Conservation (phyloP, 1,140 invertebrate species). For the Drosophila busckii region DNA sequence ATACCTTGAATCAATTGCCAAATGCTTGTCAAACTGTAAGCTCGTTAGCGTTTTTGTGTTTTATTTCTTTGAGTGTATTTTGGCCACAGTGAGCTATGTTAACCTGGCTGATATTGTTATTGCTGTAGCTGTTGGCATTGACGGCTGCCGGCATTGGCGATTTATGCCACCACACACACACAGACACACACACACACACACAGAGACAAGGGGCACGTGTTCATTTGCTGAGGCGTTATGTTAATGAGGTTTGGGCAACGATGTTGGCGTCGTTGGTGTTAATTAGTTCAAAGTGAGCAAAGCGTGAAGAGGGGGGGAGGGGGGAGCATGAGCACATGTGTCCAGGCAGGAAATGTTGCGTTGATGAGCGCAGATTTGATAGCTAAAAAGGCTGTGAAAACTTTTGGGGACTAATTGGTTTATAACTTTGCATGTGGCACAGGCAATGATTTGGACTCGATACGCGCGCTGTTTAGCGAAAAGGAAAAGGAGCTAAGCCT, state of each 20-base stretch:
- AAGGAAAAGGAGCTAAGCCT: slow-evolving; percentile 97
- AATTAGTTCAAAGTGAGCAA: slow-evolving; percentile 53
- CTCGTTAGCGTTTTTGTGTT: no score
- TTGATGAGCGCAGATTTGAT: slow-evolving; percentile 12
- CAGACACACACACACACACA: not conserved
- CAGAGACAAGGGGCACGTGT: not conserved
- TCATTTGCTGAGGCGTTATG: slow-evolving; percentile 35
- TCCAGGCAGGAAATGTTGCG: slow-evolving; percentile 2
- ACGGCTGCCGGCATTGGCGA: slow-evolving; percentile 34
- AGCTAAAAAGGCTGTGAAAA: not conserved
- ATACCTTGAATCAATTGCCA: no score
- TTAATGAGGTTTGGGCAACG: slow-evolving; percentile 63
- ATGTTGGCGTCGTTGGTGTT: slow-evolving; percentile 45
- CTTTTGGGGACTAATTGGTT: slow-evolving; percentile 27
- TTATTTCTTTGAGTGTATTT: slow-evolving; percentile 8
- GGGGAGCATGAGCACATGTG: slow-evolving; percentile 8
- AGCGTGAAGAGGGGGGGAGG: not conserved
- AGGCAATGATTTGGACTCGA: slow-evolving; percentile 97
- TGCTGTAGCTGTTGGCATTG: slow-evolving; percentile 1
- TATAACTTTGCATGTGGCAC: slow-evolving; percentile 66
- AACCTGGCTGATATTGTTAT: slow-evolving; percentile 16
- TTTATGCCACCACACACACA: slow-evolving; percentile 26
- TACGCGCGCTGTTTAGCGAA: slow-evolving; percentile 96
- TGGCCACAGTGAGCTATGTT: slow-evolving; percentile 17
- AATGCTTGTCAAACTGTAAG: no score